Evolutionary conservation across 2,888 invertebrate species (phyloP), one percentile per base, ranked within the genome.

Genomic region (Hybos culiciformis): DNA sequence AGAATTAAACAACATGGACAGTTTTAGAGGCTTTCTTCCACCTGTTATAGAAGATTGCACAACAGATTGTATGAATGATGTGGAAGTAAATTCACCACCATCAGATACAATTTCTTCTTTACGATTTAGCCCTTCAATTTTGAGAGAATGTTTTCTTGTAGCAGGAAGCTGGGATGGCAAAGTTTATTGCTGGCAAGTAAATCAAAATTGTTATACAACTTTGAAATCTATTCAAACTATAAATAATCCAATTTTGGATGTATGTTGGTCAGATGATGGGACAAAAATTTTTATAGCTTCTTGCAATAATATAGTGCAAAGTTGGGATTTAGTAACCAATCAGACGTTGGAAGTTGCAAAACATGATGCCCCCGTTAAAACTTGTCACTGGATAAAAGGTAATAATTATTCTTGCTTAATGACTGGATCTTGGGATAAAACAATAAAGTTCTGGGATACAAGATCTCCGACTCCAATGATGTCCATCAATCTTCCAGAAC

Each of bases 341-440:
- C 90, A 91, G 59, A 77, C 83, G 14, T 73, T 91, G 49, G 91
- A 90, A 70, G 88, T 92, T 19, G 92, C 91, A 1, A 83, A 82
- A 3, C 98, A 98, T 62, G 97, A 98, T 57, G 93, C 85, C 2
- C 93, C 97, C 0, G 83, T 99, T 5, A 91, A 85, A 68, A 91
- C 93, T 0, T 93, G 96, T 54, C 94, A 98, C 64, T 98, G 93
- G 92, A 78, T 99, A 17, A 96, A 96, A 67, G 90, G 88, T 0
- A 78, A 87, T 4, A 87, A 83, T 64, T 98, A 97, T 69, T 81
- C 83, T 5, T 98, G 97, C 60, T 75, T 98, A 21, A 97, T 98
- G 96, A 99, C 98, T 0, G 92, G 94, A 5, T 92, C 93, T 17
- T 97, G 97, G 97, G 97, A 97, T 64, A 96, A 96, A 69, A 93